A percentile compares a stretch with the other conserved stretches of the same genome.
phyloP scores from a whole-genome alignment of 2,888 invertebrate genomes.

The Elgonia sp. region DNA sequence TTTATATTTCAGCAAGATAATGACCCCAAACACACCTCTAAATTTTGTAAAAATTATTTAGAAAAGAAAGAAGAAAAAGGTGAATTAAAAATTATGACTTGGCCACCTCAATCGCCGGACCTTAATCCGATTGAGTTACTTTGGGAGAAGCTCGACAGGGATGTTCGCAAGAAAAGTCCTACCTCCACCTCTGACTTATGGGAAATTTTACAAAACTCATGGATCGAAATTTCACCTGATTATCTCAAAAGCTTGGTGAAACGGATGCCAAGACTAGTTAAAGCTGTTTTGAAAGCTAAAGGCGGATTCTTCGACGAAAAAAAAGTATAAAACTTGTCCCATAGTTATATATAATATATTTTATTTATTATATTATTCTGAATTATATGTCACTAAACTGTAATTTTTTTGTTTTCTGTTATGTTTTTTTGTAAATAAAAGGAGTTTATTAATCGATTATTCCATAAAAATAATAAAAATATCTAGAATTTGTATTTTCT shows the following conservation, averaged over 20 bases:
- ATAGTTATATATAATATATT: constrained; percentile 16
- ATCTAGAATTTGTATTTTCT: constrained; percentile 21
- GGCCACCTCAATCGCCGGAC: no score
- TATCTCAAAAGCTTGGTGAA: neutral
- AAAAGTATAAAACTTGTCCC: constrained; percentile 16
- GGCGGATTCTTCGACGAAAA: constrained; percentile 31
- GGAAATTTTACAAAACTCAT: no score
- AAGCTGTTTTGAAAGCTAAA: constrained; percentile 38
- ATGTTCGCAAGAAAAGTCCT: no score
- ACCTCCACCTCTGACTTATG: no score
- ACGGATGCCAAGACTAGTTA: neutral
- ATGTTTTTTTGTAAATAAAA: neutral
- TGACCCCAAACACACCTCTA: constrained; percentile 7
- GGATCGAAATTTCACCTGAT: neutral
- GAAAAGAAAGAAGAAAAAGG: constrained; percentile 7
- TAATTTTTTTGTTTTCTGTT: neutral
- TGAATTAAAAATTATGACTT: no score
- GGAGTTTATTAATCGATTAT: neutral
- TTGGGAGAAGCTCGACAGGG: no score
- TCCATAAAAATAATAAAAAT: constrained; percentile 9
- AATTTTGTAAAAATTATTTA: constrained; percentile 2
- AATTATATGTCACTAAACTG: constrained; percentile 5
- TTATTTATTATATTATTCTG: constrained; percentile 9
- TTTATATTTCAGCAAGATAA: constrained; percentile 44
- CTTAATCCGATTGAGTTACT: no score